Evolutionary conservation across 2,113 vertebrate genomes (phyloP).

Genomic region (Grus americana): DNA sequence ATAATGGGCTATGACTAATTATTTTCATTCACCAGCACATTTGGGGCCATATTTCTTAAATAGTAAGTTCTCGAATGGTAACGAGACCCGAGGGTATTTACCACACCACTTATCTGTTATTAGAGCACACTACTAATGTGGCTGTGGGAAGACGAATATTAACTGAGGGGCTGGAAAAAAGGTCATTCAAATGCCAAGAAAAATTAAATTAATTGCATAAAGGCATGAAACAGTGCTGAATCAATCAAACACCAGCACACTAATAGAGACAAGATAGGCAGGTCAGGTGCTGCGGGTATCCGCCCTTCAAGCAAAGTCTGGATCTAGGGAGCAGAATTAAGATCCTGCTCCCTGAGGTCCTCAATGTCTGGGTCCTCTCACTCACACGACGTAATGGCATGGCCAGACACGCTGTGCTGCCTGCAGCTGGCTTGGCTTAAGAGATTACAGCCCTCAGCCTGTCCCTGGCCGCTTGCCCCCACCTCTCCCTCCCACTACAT

Average conservation of each 20-base stretch:
- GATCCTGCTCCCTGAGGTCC: not conserved
- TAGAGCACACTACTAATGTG: not conserved
- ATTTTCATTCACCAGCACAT: not conserved
- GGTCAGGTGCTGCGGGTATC: not conserved
- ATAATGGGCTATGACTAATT: not conserved
- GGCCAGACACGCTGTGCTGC: not conserved
- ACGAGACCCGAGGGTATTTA: not conserved
- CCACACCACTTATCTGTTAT: slow-evolving; percentile 7
- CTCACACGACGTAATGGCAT: not conserved
- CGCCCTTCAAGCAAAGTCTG: not conserved
- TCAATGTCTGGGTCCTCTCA: not conserved
- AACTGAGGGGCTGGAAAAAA: slow-evolving; percentile 11
- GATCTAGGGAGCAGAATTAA: not conserved
- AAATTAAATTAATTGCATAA: slow-evolving; percentile 7
- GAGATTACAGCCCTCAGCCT: not conserved
- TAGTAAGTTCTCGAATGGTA: not conserved
- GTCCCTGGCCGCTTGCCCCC: not conserved
- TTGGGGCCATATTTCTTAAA: not conserved
- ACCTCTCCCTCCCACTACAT: not conserved
- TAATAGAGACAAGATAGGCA: not conserved
- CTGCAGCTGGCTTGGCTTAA: not conserved
- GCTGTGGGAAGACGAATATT: slow-evolving; percentile 7
- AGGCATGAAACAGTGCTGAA: not conserved
- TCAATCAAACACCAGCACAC: not conserved
- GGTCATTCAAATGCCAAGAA: slow-evolving; percentile 9